Conservation (phyloP, 2,797 vertebrate genomes). For the Chelidonichthys spinosus region DNA sequence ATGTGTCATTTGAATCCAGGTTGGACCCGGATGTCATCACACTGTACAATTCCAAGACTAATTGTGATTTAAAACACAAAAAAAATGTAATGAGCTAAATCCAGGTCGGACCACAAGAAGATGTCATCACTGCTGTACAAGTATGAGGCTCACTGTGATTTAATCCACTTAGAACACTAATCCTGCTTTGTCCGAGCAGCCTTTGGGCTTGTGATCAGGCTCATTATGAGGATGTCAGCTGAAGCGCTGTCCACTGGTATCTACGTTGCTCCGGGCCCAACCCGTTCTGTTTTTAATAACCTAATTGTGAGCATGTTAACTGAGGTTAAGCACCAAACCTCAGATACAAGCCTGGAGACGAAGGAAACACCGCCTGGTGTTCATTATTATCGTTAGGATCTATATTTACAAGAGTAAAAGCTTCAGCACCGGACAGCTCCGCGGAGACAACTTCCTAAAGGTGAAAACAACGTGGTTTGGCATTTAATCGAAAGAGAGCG, state of each 20-base stretch:
- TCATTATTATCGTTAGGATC: conserved; percentile 2
- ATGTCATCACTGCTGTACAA: conserved; percentile 46
- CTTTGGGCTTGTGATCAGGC: conserved; percentile 48
- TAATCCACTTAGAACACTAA: conserved; percentile 60
- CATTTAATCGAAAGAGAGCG: too few relatives aligned
- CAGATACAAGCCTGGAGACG: conserved; percentile 21
- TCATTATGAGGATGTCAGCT: conserved; percentile 70
- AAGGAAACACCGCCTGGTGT: neutral
- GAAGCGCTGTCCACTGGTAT: conserved; percentile 51
- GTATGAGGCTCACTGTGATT: conserved; percentile 52
- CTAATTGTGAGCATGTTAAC: conserved; percentile 18
- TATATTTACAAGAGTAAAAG: neutral
- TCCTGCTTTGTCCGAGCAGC: conserved; percentile 57
- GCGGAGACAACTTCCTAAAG: neutral
- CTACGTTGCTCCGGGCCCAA: conserved; percentile 52
- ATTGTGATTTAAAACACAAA: neutral
- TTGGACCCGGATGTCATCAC: neutral
- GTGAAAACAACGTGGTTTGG: neutral
- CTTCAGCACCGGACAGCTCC: conserved; percentile 2
- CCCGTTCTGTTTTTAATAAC: conserved; percentile 57
- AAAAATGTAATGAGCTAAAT: conserved; percentile 13
- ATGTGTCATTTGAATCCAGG: neutral
- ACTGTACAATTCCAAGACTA: neutral
- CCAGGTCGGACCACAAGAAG: conserved; percentile 6
- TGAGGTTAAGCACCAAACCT: conserved; percentile 26